phyloP scores from a whole-genome alignment of 2,888 invertebrate species.

The Spodoptera exigua region DNA sequence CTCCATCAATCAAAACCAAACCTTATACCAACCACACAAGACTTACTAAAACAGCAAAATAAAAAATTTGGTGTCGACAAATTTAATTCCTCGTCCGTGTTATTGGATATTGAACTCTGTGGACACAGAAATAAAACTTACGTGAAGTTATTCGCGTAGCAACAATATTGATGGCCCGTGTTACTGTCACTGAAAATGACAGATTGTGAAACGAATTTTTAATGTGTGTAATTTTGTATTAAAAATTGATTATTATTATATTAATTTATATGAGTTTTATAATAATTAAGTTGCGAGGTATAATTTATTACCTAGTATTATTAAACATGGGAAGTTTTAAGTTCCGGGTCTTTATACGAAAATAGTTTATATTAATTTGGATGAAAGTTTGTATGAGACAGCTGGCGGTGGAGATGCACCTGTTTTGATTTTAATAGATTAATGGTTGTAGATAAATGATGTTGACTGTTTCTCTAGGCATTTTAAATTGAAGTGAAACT shows the following conservation, averaged over 20 bases:
- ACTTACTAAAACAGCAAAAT: constrained; percentile 7
- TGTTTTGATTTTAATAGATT: not conserved
- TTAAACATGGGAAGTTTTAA: constrained; percentile 37
- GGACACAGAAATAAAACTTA: constrained; percentile 9
- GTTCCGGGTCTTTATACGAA: constrained; percentile 29
- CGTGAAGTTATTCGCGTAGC: constrained; percentile 8
- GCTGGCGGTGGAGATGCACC: constrained; percentile 6
- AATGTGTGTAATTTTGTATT: constrained; percentile 51
- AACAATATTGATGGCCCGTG: constrained; percentile 42
- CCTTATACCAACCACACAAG: constrained; percentile 34
- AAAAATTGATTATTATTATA: constrained; percentile 50
- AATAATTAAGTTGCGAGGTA: constrained; percentile 26
- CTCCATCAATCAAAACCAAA: constrained; percentile 41
- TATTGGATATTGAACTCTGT: constrained; percentile 50
- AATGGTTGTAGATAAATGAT: not conserved
- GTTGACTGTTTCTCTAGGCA: not conserved
- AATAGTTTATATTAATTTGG: constrained; percentile 12
- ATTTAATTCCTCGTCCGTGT: constrained; percentile 49
- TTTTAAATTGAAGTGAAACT: too few species aligned
- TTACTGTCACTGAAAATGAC: constrained; percentile 59
- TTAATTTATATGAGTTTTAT: constrained; percentile 34
- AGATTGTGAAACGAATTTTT: constrained; percentile 48
- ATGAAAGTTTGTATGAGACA: constrained; percentile 20
- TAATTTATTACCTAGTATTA: constrained; percentile 43
- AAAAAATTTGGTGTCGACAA: constrained; percentile 34